A percentile compares a stretch with the other conserved stretches of the same genome.
phyloP scores from a whole-genome alignment of 1,140 invertebrate species.

The Drosophila persimilis region DNA sequence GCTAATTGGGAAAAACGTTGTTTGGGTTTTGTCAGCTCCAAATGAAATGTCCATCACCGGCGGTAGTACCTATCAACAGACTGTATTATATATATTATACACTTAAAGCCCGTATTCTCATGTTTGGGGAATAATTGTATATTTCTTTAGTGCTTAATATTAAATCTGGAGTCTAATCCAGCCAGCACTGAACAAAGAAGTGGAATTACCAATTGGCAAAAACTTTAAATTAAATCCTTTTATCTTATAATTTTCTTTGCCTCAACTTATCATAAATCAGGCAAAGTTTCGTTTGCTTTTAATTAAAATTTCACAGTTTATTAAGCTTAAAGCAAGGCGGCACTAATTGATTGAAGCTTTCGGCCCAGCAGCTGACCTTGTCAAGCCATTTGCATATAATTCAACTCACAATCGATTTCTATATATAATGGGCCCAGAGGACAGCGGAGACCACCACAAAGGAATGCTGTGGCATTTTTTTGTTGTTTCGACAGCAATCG shows the following conservation, averaged over 20 bases:
- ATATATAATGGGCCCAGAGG: conserved; percentile 1
- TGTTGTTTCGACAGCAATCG: conserved; percentile 38
- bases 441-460: conserved; percentile 5
- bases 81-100: too few relatives aligned
- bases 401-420: conserved; percentile 17
- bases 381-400: conserved; percentile 11
- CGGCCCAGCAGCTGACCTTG: conserved; percentile 4
- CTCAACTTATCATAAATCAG: background rate
- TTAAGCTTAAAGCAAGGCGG: conserved; percentile 18
- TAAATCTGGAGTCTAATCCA: too few relatives aligned
- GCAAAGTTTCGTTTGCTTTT: conserved; percentile 9
- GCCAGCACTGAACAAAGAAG: too few relatives aligned
- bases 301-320: conserved; percentile 31
- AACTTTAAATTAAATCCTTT: background rate
- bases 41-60: background rate
- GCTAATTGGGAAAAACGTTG: conserved; percentile 12
- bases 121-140: too few relatives aligned
- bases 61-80: too few relatives aligned
- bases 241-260: background rate
- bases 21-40: conserved; percentile 1
- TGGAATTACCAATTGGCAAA: background rate
- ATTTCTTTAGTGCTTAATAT: too few relatives aligned
- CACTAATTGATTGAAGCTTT: conserved; percentile 26
- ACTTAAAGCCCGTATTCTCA: too few relatives aligned
- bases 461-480: conserved; percentile 30